A percentile compares a stretch with the other conserved stretches of the same genome.
phyloP scores from a whole-genome alignment of 1,140 invertebrate species.

The Drosophila sp. region DNA sequence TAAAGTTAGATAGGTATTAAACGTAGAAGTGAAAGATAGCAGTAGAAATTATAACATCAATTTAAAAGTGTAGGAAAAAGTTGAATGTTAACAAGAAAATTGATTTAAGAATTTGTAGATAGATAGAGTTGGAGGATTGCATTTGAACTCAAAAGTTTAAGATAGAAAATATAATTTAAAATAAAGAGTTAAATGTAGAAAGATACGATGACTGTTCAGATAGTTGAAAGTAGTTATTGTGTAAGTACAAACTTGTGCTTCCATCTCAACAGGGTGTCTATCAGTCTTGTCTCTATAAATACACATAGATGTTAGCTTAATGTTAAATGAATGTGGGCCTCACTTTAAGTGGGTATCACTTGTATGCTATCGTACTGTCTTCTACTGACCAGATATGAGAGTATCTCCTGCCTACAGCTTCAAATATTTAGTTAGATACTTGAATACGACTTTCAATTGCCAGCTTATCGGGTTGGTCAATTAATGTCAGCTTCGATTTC shows the following conservation, averaged over 20 bases:
- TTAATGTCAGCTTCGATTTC: slow-evolving; percentile 76
- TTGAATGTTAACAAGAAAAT: no score
- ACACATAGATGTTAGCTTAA: background rate
- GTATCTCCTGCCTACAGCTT: slow-evolving; percentile 19
- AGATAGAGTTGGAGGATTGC: no score
- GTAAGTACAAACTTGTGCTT: background rate
- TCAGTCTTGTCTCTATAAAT: background rate
- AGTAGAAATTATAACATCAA: no score
- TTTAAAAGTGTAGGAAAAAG: no score
- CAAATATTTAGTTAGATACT: slow-evolving; percentile 10
- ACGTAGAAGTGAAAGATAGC: background rate
- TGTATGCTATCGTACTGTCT: slow-evolving; percentile 1
- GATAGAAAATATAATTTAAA: no score
- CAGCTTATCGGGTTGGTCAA: slow-evolving; percentile 64
- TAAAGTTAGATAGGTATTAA: no score
- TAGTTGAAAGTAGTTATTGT: no score
- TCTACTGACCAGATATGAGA: slow-evolving; percentile 7
- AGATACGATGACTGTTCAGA: no score
- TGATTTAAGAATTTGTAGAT: no score
- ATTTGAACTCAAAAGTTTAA: no score
- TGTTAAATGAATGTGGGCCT: slow-evolving; percentile 4
- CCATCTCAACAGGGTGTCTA: background rate
- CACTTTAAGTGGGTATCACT: slow-evolving; percentile 3
- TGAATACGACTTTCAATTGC: slow-evolving; percentile 41
- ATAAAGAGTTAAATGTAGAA: no score